Conservation (phyloP, 2,113 vertebrate genomes). For the Aleadryas rufinucha region DNA sequence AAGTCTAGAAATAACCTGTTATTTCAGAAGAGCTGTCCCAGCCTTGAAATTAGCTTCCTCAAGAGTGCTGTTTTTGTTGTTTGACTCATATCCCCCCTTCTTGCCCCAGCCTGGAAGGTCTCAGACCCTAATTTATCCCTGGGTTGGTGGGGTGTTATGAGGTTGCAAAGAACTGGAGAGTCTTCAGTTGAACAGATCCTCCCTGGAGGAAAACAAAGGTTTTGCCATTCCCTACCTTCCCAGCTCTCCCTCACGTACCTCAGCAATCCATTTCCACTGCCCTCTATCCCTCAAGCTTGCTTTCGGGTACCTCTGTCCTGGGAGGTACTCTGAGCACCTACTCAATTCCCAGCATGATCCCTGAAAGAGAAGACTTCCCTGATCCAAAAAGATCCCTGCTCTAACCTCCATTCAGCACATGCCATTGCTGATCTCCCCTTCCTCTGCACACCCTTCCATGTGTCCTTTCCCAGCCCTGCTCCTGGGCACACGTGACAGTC, state of each 20-base stretch:
- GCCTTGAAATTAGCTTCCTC: background rate
- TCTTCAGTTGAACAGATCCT: background rate
- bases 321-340: background rate
- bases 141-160: background rate
- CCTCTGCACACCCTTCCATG: rapidly evolving
- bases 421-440: background rate
- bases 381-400: background rate
- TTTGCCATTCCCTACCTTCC: background rate
- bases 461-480: background rate
- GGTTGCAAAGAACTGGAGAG: background rate
- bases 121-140: background rate
- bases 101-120: background rate
- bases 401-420: background rate
- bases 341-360: background rate
- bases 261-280: background rate
- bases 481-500: rapidly evolving
- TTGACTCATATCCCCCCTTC: background rate
- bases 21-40: background rate
- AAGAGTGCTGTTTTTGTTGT: background rate
- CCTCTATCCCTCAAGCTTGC: background rate
- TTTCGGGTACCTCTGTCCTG: background rate
- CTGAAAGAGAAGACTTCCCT: background rate
- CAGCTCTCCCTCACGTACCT: background rate
- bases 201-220: background rate
- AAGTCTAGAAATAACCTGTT: constrained; percentile 44